Evolutionary conservation across 2,113 vertebrate genomes (phyloP).

Genomic region (Vanacampus margaritifer): DNA sequence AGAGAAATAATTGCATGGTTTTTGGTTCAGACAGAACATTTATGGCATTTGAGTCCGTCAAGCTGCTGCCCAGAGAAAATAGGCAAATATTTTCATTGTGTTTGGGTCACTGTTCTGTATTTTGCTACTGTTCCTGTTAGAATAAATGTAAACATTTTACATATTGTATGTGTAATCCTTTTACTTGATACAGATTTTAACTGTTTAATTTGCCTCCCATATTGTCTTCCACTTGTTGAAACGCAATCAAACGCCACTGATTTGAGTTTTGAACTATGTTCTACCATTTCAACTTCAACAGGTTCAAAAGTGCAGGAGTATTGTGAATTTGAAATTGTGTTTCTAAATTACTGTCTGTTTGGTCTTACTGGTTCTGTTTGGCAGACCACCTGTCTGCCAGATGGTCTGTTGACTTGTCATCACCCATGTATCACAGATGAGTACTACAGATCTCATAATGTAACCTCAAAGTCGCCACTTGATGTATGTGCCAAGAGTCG

Average conservation of each 20-base stretch:
- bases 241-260: not conserved
- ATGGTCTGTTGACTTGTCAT: constrained; percentile 1
- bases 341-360: not conserved
- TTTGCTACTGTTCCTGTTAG: constrained; percentile 45
- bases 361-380: not conserved
- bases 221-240: not conserved
- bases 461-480: not conserved
- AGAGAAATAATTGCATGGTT: constrained; percentile 46
- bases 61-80: constrained; percentile 34
- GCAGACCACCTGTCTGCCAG: not conserved
- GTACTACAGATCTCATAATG: not conserved
- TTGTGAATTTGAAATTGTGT: not conserved
- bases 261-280: too few species aligned
- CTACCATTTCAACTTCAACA: not conserved
- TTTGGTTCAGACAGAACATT: constrained; percentile 30
- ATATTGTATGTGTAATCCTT: constrained; percentile 10
- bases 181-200: not conserved
- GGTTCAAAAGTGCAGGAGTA: not conserved
- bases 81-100: constrained; percentile 24
- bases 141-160: constrained; percentile 52
- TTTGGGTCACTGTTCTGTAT: constrained; percentile 34
- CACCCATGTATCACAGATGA: not conserved
- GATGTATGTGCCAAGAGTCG: not conserved
- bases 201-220: not conserved
- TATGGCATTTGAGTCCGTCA: constrained; percentile 9